phyloP scores from a whole-genome alignment of 1,140 invertebrate species.

The Magallana gigas region DNA sequence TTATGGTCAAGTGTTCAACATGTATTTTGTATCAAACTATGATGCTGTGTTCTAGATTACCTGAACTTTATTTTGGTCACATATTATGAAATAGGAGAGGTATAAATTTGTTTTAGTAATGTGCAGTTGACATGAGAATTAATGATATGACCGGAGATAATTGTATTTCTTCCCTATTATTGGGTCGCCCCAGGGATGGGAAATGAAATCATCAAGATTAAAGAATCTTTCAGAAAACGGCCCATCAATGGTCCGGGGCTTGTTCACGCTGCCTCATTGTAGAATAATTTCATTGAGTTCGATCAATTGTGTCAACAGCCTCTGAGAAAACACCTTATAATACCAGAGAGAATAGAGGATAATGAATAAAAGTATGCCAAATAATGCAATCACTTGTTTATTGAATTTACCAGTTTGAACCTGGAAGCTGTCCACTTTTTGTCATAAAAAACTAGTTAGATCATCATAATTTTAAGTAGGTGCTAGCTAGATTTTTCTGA shows the following conservation, averaged over 20 bases:
- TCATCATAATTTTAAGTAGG: no score
- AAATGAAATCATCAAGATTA: conserved; percentile 28
- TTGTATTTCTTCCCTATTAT: conserved; percentile 19
- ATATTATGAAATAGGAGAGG: background rate
- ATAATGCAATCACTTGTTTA: background rate
- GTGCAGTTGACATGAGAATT: background rate
- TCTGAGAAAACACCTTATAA: background rate
- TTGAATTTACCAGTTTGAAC: background rate
- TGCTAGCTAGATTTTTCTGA: no score
- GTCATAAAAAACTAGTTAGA: no score
- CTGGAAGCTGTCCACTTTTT: no score
- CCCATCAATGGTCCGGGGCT: background rate
- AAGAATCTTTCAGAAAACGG: background rate
- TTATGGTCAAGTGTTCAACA: no score
- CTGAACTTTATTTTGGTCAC: no score
- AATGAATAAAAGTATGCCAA: background rate
- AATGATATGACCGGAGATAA: background rate
- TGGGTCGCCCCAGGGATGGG: background rate
- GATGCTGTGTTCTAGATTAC: no score
- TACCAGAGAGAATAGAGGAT: background rate
- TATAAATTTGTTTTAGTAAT: background rate
- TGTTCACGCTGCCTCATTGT: background rate
- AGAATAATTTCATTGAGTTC: conserved; percentile 16
- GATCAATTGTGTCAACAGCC: conserved; percentile 35
- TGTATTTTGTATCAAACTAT: no score